Percentiles rank a stretch among this genome's conserved stretches.
Evolutionary conservation across 2,797 vertebrate species (phyloP).

Genomic region (Hippocampus kuda): DNA sequence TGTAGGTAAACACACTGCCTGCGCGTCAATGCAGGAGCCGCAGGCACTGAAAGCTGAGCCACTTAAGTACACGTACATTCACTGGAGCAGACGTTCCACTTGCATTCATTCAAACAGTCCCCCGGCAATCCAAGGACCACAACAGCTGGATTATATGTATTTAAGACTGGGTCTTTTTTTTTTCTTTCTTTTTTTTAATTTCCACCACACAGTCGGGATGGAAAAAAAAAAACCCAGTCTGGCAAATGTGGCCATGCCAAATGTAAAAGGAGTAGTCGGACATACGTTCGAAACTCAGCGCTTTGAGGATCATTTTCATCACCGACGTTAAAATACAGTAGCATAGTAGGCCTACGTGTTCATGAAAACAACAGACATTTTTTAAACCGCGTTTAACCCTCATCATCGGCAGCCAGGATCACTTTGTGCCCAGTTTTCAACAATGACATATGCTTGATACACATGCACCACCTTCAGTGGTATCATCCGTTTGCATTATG

Average conservation of each 20-base stretch:
- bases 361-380: too few species aligned
- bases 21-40: constrained; percentile 34
- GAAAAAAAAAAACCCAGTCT: neutral
- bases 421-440: too few species aligned
- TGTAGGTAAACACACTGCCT: constrained; percentile 33
- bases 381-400: too few species aligned
- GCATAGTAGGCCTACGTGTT: too few species aligned
- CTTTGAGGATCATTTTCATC: neutral
- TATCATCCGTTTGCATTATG: neutral
- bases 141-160: neutral
- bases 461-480: neutral
- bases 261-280: neutral
- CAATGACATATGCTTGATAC: neutral
- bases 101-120: constrained; percentile 28
- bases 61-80: constrained; percentile 16
- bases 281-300: neutral
- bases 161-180: too few species aligned
- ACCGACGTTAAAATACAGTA: too few species aligned
- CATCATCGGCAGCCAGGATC: too few species aligned
- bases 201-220: neutral
- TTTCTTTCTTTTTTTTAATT: neutral
- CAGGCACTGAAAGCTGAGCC: constrained; percentile 24
- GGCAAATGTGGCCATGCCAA: neutral
- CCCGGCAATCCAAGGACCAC: constrained; percentile 14
- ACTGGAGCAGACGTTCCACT: constrained; percentile 29